Base-by-base conservation (phyloP, 2,113 vertebrate genomes). In the Vimba vimba region DNA sequence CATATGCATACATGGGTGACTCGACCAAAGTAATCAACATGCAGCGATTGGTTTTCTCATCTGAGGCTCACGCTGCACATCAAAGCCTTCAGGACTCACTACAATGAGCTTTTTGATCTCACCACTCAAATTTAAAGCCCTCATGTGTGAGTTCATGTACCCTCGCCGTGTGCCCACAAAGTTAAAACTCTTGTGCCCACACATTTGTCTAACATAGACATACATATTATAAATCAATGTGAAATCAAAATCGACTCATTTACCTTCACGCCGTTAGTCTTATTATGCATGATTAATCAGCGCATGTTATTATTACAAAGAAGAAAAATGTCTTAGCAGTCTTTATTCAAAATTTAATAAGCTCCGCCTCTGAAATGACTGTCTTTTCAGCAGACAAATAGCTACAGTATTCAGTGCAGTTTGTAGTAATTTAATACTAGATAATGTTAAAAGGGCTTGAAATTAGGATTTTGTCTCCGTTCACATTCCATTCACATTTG, bases 1-100 rank as follows among this genome's bases (percentile, higher is more conserved):
- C 78, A 27, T 84, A 89, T 90, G 78, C 88, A 89, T 89, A 85
- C 86, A 87, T 66, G 83, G 81, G 77, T 88, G 84, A 92, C 84
- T 87, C 76, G 82, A 89, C 50, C 85, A 87, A 88, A 85, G 68
- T 82, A 79, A 87, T 87, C 83, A 77, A 78, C 82, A 85, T 91
- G 71, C 88, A 79, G 73, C 88, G 77, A 85, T 86, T 74, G 79
- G 66, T 87, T 88, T 84, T 84, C 84, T 84, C 60, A 83, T 91
- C 86, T 73, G 64, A 86, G 73, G 59, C 84, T 86, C 47, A 86
- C 79, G 89, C 91, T 91, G 33, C 91, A 90, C 91, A 91, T 92
- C 91, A 93, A 92, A 93, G 87, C 86, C 52, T 74, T 55, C 82
- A 80, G 76, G 82, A 71, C 77, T 85, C 80, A 78, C 77, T 87